Evolutionary conservation across 2,113 vertebrate species (phyloP).

Genomic region (Hypomesus transpacificus): DNA sequence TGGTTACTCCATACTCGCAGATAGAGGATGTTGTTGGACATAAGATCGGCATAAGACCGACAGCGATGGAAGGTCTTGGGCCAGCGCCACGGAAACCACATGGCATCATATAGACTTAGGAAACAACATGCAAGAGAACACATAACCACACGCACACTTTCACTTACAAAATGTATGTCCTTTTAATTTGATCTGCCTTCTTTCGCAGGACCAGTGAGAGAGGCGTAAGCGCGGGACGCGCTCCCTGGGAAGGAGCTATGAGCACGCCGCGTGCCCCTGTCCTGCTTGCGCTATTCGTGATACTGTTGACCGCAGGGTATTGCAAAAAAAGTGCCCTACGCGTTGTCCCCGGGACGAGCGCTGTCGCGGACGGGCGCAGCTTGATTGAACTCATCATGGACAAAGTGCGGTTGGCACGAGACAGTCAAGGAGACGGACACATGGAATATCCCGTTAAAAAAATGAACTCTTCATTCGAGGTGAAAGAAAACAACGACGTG

Average conservation of each 20-base stretch:
- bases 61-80: too few relatives aligned
- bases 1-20: too few relatives aligned
- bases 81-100: too few relatives aligned
- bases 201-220: slow-evolving; percentile 39
- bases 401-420: slow-evolving; percentile 72
- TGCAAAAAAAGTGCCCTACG: slow-evolving; percentile 70
- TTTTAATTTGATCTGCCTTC: too few relatives aligned
- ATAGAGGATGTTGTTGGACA: too few relatives aligned
- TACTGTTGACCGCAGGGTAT: slow-evolving; percentile 73
- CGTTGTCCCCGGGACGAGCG: slow-evolving; percentile 28
- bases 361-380: slow-evolving; percentile 59
- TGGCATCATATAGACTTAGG: too few relatives aligned
- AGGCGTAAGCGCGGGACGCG: slow-evolving; percentile 21
- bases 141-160: too few relatives aligned
- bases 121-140: too few relatives aligned
- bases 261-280: slow-evolving; percentile 71
- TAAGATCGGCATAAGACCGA: too few relatives aligned
- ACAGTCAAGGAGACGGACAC: slow-evolving; percentile 57
- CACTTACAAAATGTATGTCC: too few relatives aligned
- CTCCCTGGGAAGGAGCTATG: slow-evolving; percentile 64
- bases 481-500: slow-evolving; percentile 60
- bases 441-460: slow-evolving; percentile 62
- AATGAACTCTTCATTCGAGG: slow-evolving; percentile 61
- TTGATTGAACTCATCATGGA: slow-evolving; percentile 77
- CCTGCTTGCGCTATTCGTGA: slow-evolving; percentile 73